Evolutionary conservation across 2,888 invertebrate species (phyloP).

Genomic region (Tinea pellionella): DNA sequence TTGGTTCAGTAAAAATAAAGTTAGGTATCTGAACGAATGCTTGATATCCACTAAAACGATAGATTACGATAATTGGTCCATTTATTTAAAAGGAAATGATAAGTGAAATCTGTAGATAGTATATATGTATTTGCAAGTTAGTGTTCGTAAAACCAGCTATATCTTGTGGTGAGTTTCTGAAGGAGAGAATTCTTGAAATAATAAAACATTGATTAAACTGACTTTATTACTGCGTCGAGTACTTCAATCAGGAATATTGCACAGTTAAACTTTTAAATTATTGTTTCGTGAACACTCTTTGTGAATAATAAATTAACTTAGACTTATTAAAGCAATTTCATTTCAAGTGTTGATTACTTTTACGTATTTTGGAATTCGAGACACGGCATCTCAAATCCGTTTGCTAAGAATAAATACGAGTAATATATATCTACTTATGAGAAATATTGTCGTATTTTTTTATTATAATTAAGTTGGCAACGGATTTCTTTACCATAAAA

Average conservation of each 20-base stretch:
- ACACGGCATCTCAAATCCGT: not conserved
- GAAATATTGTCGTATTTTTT: not conserved
- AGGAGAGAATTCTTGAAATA: not conserved
- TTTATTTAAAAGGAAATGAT: constrained; percentile 40
- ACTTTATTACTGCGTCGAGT: constrained; percentile 5
- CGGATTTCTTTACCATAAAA: not conserved
- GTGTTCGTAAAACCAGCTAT: not conserved
- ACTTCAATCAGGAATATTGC: constrained; percentile 6
- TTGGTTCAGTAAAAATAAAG: not conserved
- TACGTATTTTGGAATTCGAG: too few species aligned
- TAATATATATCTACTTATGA: too few species aligned
- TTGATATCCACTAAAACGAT: constrained; percentile 22
- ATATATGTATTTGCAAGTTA: not conserved
- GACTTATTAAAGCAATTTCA: not conserved
- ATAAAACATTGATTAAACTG: constrained; percentile 8
- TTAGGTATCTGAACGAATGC: constrained; percentile 4
- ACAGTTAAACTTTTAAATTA: constrained; percentile 5
- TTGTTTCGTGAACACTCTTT: not conserved
- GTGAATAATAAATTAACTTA: not conserved
- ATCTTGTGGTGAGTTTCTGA: not conserved
- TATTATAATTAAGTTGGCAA: not conserved
- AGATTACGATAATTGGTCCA: constrained; percentile 45
- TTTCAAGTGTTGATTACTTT: not conserved
- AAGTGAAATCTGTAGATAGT: constrained; percentile 19
- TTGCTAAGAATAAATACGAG: not conserved